Evolutionary conservation across 2,113 vertebrate genomes (phyloP), one percentile per base, ranked within the genome.

Genomic region (Crotophaga sulcirostris): DNA sequence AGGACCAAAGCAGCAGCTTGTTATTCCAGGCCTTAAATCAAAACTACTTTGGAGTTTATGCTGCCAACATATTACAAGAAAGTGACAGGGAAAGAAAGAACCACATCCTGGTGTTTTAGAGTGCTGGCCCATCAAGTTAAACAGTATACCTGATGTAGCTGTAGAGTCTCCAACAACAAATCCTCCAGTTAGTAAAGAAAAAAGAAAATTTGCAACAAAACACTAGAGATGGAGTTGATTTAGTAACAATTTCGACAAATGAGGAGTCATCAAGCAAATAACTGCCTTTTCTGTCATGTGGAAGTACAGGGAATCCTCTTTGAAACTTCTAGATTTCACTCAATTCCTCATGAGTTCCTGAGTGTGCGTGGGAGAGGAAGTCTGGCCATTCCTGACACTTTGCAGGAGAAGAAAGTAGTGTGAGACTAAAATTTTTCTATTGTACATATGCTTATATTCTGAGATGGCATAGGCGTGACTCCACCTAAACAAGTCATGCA

Each of bases 401-500:
- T 13, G 40, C 87, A 87, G 60, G 64, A 87, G 79, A 85, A 87
- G 82, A 95, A 94, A 92, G 72, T 16, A 70, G 76, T 75, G 80
- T 29, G 73, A 95, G 86, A 81, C 89, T 87, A 2, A 94, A 86
- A 83, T 68, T 90, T 75, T 97, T 81, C 91, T 82, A 86, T 94
- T 94, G 94, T 85, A 54, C 60, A 78, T 90, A 74, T 70, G 68
- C 64, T 94, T 88, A 14, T 45, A 34, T 78, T 93, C 76, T 84
- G 52, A 88, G 84, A 25, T 75, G 64, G 44, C 72, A 86, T 52
- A 81, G 72, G 83, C 24, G 1, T 83, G 88, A 92, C 83, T 88
- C 59, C 84, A 81, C 64, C 82, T 56, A 70, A 96, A 91, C 76
- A 72, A 94, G 85, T 47, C 80, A 59, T 54, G 52, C 68, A 75